Conservation (phyloP, 1,140 invertebrate genomes). For the Paraescarpia echinospica region DNA sequence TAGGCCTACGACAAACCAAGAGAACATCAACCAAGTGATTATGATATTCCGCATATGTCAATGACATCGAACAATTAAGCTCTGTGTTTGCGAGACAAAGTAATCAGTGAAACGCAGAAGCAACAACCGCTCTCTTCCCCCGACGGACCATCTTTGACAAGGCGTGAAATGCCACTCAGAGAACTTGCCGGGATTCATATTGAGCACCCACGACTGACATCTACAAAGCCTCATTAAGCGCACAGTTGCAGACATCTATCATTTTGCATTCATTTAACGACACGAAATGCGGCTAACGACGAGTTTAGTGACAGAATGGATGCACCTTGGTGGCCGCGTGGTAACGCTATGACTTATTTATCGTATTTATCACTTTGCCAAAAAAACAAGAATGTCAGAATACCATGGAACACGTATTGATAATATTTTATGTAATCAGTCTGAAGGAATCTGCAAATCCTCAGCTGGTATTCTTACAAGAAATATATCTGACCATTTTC, state of each 20-base stretch:
- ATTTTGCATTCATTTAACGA: background rate
- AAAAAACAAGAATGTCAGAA: too few relatives aligned
- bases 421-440: too few relatives aligned
- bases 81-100: background rate
- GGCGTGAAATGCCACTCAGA: background rate
- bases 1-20: too few relatives aligned
- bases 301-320: background rate
- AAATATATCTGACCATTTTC: too few relatives aligned
- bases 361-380: background rate
- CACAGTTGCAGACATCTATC: background rate
- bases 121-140: background rate
- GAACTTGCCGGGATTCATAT: background rate
- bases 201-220: background rate
- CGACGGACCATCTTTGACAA: background rate
- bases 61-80: background rate
- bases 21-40: too few relatives aligned
- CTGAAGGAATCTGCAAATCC: too few relatives aligned
- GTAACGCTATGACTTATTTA: background rate
- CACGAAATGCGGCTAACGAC: background rate
- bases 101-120: background rate
- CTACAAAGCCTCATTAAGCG: background rate
- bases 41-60: too few relatives aligned
- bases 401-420: too few relatives aligned
- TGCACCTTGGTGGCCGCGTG: background rate
- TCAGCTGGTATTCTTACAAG: too few relatives aligned